phyloP scores from a whole-genome alignment of 2,113 vertebrate species.

The Probosciger aterrimus region DNA sequence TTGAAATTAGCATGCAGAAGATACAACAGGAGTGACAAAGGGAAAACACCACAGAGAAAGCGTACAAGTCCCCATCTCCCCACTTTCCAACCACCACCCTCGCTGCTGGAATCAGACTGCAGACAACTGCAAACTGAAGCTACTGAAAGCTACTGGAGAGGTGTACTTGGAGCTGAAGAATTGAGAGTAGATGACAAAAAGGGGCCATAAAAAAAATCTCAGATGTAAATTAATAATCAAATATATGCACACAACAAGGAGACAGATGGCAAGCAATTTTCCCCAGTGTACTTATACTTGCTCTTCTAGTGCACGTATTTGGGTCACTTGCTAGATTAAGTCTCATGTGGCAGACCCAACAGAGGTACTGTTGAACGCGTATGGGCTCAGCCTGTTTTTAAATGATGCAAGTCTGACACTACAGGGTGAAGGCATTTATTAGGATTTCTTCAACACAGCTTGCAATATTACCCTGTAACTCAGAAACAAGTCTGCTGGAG shows the following conservation, averaged over 20 bases:
- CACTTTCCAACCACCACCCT: neutral
- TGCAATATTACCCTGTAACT: neutral
- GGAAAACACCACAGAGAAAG: neutral
- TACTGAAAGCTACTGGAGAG: neutral
- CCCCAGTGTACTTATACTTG: conserved; percentile 54
- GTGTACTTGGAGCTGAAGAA: neutral
- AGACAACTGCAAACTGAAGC: neutral
- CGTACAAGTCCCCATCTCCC: neutral
- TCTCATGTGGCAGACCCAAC: conserved; percentile 51
- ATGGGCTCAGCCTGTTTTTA: neutral
- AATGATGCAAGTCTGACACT: conserved; percentile 10
- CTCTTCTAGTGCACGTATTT: conserved; percentile 56
- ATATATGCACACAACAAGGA: conserved; percentile 44
- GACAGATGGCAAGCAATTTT: conserved; percentile 73
- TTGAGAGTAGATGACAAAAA: neutral
- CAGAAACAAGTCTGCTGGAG: neutral
- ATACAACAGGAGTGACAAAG: neutral
- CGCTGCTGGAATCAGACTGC: neutral
- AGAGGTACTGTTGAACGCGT: neutral
- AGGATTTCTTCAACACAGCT: neutral
- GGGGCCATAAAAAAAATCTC: conserved; percentile 1
- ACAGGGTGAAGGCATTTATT: neutral
- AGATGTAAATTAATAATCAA: conserved; percentile 64
- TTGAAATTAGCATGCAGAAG: neutral
- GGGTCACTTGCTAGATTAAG: conserved; percentile 75